phyloP scores from a whole-genome alignment of 2,113 vertebrate species.

The Megalops atlanticus region DNA sequence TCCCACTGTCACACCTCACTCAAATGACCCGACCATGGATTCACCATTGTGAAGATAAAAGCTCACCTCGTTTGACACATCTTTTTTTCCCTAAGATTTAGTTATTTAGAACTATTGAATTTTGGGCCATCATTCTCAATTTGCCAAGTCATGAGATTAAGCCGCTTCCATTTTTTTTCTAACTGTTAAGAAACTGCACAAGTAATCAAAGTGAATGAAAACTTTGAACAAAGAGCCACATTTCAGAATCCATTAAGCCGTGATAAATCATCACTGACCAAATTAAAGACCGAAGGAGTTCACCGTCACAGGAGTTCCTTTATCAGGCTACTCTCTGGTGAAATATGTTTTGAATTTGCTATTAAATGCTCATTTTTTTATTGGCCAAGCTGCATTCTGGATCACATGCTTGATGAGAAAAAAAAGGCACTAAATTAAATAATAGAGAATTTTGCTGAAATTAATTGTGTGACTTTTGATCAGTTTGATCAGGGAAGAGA shows the following conservation, averaged over 20 bases:
- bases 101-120: neutral
- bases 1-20: too few species aligned
- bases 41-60: too few species aligned
- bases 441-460: neutral
- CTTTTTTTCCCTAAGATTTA: neutral
- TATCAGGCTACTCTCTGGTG: neutral
- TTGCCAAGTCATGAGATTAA: neutral
- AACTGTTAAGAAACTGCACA: neutral
- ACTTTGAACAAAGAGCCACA: neutral
- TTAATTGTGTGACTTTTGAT: neutral
- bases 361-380: neutral
- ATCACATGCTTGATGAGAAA: neutral
- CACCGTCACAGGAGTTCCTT: neutral
- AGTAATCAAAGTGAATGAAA: neutral
- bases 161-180: neutral
- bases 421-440: neutral
- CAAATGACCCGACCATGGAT: neutral
- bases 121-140: neutral
- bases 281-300: neutral
- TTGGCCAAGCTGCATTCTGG: neutral
- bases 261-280: constrained; percentile 1
- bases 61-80: too few species aligned
- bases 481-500: neutral
- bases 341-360: neutral
- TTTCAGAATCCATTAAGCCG: neutral